Evolutionary conservation across 2,113 vertebrate genomes (phyloP), one percentile per base, ranked within the genome.

Genomic region (Sinocyclocheilus anshuiensis): DNA sequence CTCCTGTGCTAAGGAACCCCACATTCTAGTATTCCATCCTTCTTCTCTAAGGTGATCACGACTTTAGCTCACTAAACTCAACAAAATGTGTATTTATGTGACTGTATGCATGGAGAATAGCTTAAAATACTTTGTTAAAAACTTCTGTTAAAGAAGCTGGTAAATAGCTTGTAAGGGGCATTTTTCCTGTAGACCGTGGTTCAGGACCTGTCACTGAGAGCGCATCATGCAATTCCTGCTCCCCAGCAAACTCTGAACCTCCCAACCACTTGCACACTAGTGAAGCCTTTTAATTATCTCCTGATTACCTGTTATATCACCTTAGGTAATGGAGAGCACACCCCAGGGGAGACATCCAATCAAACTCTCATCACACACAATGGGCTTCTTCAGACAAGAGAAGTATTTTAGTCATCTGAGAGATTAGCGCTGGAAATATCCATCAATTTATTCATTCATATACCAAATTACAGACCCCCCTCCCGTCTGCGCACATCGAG

Each of bases 281-380:
- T 93, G 93, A 93, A 95, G 94, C 94, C 94, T 95, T 95, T 95
- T 95, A 95, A 95, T 95, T 95, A 95, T 95, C 94, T 95, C 92
- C 93, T 95, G 94, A 95, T 95, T 95, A 95, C 94, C 95, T 95
- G 95, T 95, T 95, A 95, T 94, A 95, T 94, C 95, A 95, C 95
- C 94, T 95, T 94, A 93, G 94, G 93, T 95, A 95, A 95, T 95
- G 93, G 94, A 95, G 94, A 94, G 94, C 93, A 92, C 92, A 91
- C 94, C 95, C 93, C 94, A 82, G 83, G 94, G 93, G 94, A 93
- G 91, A 91, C 91, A 93, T 95, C 94, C 95, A 95, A 95, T 95
- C 94, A 94, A 94, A 93, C 92, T 94, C 94, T 94, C 94, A 94
- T 95, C 94, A 91, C 92, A 93, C 92, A 95, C 94, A 95, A 95